Conservation (phyloP, 2,113 vertebrate genomes). For the Craseonycteris thonglongyai region DNA sequence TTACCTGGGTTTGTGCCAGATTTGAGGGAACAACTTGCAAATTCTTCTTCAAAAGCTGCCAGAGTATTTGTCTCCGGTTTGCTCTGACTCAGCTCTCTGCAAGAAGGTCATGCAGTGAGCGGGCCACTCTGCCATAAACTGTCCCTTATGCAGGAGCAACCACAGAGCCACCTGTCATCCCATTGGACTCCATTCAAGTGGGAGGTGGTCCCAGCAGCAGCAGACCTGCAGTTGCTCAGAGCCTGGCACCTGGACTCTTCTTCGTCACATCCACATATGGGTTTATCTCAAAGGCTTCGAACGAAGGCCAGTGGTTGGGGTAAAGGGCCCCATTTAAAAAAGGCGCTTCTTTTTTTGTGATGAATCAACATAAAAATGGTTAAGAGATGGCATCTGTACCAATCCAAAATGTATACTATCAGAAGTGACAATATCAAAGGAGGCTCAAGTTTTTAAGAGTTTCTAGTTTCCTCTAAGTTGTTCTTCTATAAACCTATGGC, state of each 20-base stretch:
- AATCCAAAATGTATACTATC: background rate
- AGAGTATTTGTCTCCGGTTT: constrained; percentile 13
- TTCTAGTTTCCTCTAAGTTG: background rate
- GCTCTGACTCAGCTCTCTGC: constrained; percentile 49
- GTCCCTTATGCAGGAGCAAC: background rate
- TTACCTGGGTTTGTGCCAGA: constrained; percentile 33
- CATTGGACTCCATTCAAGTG: background rate
- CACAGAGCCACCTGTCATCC: background rate
- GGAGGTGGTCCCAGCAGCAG: background rate
- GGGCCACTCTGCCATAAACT: background rate
- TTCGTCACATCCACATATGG: background rate
- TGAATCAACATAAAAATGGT: background rate
- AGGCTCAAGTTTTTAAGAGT: background rate
- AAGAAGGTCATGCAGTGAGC: background rate
- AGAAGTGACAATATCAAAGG: background rate
- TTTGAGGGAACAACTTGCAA: constrained; percentile 21
- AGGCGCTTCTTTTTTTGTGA: background rate
- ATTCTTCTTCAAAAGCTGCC: constrained; percentile 40
- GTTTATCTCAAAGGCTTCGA: background rate
- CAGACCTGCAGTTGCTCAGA: background rate
- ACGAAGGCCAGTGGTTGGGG: background rate
- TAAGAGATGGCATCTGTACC: background rate
- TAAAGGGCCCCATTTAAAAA: background rate
- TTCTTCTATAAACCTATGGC: background rate
- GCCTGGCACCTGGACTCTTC: background rate